These are phyloP conservation scores for Benitochromis conjunctus DNA, from an alignment of 2,113 vertebrate genomes.

Conservation along the genomic window DNA sequence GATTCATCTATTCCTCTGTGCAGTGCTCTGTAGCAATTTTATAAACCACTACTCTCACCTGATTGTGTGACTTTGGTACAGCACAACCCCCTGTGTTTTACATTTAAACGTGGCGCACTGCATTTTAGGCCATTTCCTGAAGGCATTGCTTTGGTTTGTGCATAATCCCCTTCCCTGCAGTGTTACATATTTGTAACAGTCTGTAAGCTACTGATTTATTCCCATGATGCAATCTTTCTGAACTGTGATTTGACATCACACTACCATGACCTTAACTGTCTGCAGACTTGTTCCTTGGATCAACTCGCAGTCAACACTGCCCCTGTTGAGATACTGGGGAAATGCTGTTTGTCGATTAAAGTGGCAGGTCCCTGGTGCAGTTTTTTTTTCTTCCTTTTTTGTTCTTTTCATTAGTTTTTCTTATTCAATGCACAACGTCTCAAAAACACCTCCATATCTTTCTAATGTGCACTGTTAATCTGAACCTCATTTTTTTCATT, in stretches of 20 bases:
- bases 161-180: slow-evolving; percentile 32
- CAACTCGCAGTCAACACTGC: slow-evolving; percentile 63
- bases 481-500: slow-evolving; percentile 45
- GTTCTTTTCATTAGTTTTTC: slow-evolving; percentile 61
- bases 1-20: slow-evolving; percentile 20
- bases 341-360: slow-evolving; percentile 58
- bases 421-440: slow-evolving; percentile 47
- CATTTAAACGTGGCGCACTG: slow-evolving; percentile 15
- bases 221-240: slow-evolving; percentile 35
- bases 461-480: slow-evolving; percentile 59
- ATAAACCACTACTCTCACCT: slow-evolving; percentile 31
- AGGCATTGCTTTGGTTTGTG: slow-evolving; percentile 21
- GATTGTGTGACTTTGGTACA: slow-evolving; percentile 21
- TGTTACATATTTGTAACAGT: slow-evolving; percentile 45
- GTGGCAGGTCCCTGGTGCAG: slow-evolving; percentile 39
- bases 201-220: slow-evolving; percentile 48
- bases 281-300: slow-evolving; percentile 12
- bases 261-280: slow-evolving; percentile 45
- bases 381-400: not conserved
- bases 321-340: slow-evolving; percentile 61
- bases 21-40: slow-evolving; percentile 20
- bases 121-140: slow-evolving; percentile 15
- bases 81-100: slow-evolving; percentile 18
- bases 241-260: slow-evolving; percentile 41
- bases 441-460: slow-evolving; percentile 44